Evolutionary conservation across 2,888 invertebrate species (phyloP).

Genomic region (Caradrina kadenii): DNA sequence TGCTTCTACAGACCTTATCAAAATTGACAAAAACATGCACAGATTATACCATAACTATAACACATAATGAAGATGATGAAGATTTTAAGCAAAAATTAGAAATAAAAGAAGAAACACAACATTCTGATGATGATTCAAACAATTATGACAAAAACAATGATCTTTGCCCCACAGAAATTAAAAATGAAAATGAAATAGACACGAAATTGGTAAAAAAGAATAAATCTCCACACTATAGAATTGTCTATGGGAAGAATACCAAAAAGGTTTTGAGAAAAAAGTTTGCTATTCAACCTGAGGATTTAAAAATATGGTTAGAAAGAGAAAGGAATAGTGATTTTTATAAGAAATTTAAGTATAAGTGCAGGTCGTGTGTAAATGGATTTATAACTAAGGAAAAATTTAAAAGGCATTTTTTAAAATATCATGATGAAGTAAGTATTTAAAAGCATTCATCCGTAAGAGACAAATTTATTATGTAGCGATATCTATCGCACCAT

Average conservation of each 20-base stretch:
- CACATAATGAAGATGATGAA: constrained; percentile 19
- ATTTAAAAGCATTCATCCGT: no score
- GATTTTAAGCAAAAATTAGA: constrained; percentile 16
- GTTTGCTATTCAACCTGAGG: constrained; percentile 29
- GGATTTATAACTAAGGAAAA: constrained; percentile 39
- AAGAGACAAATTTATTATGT: no score
- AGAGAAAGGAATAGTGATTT: constrained; percentile 46
- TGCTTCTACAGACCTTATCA: constrained; percentile 30
- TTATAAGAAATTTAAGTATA: constrained; percentile 36
- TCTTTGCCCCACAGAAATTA: constrained; percentile 27
- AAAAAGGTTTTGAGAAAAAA: constrained; percentile 48
- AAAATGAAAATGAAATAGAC: constrained; percentile 41
- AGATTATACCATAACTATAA: constrained; percentile 36
- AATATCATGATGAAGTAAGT: constrained; percentile 50
- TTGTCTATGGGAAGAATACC: constrained; percentile 43
- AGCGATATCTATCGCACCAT: no score
- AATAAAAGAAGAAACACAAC: constrained; percentile 48
- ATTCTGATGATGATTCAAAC: constrained; percentile 23
- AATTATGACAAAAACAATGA: constrained; percentile 5
- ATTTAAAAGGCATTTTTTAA: constrained; percentile 29
- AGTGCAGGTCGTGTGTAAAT: constrained; percentile 47
- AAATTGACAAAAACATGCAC: constrained; percentile 32
- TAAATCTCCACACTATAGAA: constrained; percentile 39
- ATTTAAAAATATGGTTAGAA: constrained; percentile 28
- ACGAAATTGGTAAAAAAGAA: constrained; percentile 8